Evolutionary conservation across 2,113 vertebrate species (phyloP), one percentile per base, ranked within the genome.

Genomic region (Chionis minor): DNA sequence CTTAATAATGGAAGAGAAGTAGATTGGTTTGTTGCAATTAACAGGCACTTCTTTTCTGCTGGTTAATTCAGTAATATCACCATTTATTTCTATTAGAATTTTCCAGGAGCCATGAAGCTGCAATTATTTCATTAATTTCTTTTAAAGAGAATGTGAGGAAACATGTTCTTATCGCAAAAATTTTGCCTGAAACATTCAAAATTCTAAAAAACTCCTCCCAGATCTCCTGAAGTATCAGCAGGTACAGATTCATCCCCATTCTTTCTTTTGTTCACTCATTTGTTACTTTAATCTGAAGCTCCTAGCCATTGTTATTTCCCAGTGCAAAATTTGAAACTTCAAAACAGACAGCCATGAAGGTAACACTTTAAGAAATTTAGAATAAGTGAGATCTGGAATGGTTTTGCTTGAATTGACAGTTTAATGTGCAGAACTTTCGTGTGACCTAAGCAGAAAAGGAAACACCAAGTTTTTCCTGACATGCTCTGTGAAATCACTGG

Each of bases 341-440:
- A 73, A 84, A 96, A 95, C 66, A 95, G 81, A 42, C 67, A 97
- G n/a, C 19, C 82, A 94, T 94, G 94, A 98, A 98, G 91, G 90
- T 97, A 95, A 97, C 77, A 94, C 58, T 89, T 91, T 22, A 66
- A 51, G 69, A 94, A 95, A 94, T 35, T 28, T 81, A 28, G 23
- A 92, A 62, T 22, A 92, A 38, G 44, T 91, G 61, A 96, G 56
- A 88, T 86, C 33, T 91, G 72, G 11, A 62, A 82, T 26, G 10
- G 22, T 81, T 97, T 96, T 91, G 32, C 66, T 73, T 88, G 61
- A 97, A 94, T 26, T 94, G 35, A 87, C 42, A 30, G 2, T 83
- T 97, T 95, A 92, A 86, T 84, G 62, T 58, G 70, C 8, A 89
- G 73, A 92, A 54, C 14, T 86, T 96, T 74, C 30, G 75, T 63